Conservation (phyloP, 2,888 invertebrate genomes). For the Apodemia duryi region DNA sequence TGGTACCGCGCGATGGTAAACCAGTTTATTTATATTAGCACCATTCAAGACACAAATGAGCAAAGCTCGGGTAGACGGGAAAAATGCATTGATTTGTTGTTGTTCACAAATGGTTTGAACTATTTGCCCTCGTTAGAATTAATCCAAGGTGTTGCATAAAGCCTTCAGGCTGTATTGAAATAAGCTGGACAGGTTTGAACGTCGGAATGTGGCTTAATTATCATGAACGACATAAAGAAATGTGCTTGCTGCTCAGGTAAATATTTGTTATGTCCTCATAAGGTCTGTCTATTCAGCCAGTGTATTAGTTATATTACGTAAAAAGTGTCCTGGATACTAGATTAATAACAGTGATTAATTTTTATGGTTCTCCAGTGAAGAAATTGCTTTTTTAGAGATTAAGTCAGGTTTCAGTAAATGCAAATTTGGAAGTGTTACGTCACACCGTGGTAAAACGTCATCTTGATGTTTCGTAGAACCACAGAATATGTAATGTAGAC, state of each 20-base stretch:
- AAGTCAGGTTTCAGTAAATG: too few species aligned
- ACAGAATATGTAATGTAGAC: too few species aligned
- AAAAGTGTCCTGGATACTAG: too few species aligned
- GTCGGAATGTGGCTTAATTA: conserved; percentile 6
- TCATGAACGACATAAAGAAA: neutral
- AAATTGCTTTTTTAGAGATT: too few species aligned
- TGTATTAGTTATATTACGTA: neutral
- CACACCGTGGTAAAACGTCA: too few species aligned
- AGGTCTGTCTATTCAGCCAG: neutral
- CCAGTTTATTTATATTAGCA: too few species aligned
- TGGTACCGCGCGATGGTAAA: too few species aligned
- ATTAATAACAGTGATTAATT: too few species aligned
- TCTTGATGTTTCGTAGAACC: too few species aligned
- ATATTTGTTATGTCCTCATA: neutral
- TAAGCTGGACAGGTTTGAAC: conserved; percentile 6
- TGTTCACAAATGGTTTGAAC: neutral
- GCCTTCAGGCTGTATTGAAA: conserved; percentile 9
- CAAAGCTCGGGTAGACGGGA: neutral
- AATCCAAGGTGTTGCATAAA: conserved; percentile 9
- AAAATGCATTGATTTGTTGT: conserved; percentile 1
- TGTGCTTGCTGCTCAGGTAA: neutral
- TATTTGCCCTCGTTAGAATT: neutral
- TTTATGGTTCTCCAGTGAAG: too few species aligned
- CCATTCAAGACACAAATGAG: too few species aligned
- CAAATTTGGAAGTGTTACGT: too few species aligned